These are phyloP conservation scores for Aegithalos caudatus DNA, from an alignment of 2,113 vertebrate species.

Conservation along the genomic window DNA sequence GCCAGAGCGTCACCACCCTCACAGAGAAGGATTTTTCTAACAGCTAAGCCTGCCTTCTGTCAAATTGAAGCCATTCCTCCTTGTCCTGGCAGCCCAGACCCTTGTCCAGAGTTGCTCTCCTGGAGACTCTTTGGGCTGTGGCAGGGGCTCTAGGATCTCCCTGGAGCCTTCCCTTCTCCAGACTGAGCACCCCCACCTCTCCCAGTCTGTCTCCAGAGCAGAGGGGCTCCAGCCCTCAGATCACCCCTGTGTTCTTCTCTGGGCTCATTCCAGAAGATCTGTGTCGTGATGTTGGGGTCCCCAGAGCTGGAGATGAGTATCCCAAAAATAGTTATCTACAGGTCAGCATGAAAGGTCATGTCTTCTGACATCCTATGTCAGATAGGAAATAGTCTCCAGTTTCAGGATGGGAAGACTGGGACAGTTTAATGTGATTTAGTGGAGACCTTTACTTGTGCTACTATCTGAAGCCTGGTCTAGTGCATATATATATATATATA, in stretches of 20 bases:
- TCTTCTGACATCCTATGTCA: not conserved
- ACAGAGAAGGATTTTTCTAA: not conserved
- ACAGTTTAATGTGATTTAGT: not conserved
- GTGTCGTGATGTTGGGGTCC: not conserved
- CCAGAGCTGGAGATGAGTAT: not conserved
- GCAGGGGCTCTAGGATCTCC: rapidly evolving
- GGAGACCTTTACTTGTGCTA: not conserved
- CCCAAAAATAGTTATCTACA: not conserved
- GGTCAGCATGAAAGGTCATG: not conserved
- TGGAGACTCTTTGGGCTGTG: not conserved
- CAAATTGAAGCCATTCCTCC: not conserved
- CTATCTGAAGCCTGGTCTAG: not conserved
- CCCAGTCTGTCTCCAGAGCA: not conserved
- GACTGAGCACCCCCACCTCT: not conserved
- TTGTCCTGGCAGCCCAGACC: too few relatives aligned
- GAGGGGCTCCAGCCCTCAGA: not conserved
- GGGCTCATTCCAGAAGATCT: not conserved
- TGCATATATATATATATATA: not conserved
- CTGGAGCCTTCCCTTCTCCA: not conserved
- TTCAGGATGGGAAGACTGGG: not conserved
- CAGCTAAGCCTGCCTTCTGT: not conserved
- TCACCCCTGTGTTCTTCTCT: not conserved
- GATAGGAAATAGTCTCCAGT: not conserved
- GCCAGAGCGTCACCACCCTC: not conserved
- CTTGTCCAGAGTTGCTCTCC: not conserved